These are phyloP conservation scores for Pangasius mekongensis DNA, from an alignment of 2,797 vertebrate species.

Conservation along the genomic window DNA sequence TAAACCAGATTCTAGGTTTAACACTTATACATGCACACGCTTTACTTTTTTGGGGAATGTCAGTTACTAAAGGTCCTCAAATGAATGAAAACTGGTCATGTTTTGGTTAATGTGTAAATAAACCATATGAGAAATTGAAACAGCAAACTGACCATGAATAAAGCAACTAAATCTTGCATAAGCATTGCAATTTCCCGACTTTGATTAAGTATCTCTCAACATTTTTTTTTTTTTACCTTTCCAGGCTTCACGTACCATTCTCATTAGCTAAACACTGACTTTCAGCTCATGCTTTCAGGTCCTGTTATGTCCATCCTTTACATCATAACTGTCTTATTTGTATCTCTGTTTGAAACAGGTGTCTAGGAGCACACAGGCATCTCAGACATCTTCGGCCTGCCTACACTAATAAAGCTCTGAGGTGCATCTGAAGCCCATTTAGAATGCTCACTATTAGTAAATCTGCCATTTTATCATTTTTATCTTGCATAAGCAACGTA, in stretches of 20 bases:
- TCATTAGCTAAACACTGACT: not conserved
- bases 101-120: too few relatives aligned
- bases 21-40: too few relatives aligned
- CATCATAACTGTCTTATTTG: not conserved
- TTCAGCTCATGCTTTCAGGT: not conserved
- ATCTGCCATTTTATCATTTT: not conserved
- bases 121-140: not conserved
- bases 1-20: not conserved
- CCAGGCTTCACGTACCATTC: not conserved
- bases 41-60: not conserved
- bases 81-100: not conserved
- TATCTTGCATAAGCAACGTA: not conserved
- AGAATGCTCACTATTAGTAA: not conserved
- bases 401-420: not conserved
- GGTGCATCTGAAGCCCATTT: not conserved
- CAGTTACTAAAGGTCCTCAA: not conserved
- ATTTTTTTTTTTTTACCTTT: not conserved
- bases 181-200: not conserved
- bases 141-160: not conserved
- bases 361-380: not conserved
- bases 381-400: not conserved
- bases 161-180: not conserved
- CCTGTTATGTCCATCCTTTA: not conserved
- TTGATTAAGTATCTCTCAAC: not conserved
- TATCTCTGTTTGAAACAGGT: not conserved